Percentiles rank a stretch among this genome's conserved stretches.
phyloP scores from a whole-genome alignment of 2,113 vertebrate species.

The Choloepus hoffmanni region DNA sequence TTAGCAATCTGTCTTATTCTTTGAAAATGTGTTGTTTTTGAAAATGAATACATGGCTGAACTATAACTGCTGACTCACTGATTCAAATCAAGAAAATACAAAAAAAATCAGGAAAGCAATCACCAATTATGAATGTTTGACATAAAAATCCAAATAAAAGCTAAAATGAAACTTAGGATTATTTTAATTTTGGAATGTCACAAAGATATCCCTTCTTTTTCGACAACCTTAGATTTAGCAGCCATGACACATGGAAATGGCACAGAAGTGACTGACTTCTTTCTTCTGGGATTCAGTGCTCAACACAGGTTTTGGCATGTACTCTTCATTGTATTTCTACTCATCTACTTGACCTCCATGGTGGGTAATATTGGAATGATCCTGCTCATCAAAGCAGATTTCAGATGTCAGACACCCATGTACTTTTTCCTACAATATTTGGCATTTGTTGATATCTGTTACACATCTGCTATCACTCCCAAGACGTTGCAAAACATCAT shows the following conservation, averaged over 20 bases:
- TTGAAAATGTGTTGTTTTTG: too few species aligned
- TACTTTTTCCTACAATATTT: slow-evolving; percentile 79
- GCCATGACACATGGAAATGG: too few species aligned
- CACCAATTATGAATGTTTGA: too few species aligned
- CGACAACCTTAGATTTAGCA: too few species aligned
- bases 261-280: too few species aligned
- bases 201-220: not conserved
- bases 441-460: slow-evolving; percentile 76
- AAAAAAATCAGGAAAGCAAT: too few species aligned
- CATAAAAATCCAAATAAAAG: not conserved
- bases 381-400: too few species aligned
- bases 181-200: not conserved
- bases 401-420: slow-evolving; percentile 41
- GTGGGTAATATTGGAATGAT: slow-evolving; percentile 76
- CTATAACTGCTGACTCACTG: too few species aligned
- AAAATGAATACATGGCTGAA: too few species aligned
- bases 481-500: slow-evolving; percentile 61
- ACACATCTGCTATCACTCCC: slow-evolving; percentile 64
- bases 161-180: not conserved
- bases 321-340: slow-evolving; percentile 70
- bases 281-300: slow-evolving; percentile 52
- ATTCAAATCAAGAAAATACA: not conserved
- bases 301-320: not conserved
- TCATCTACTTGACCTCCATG: slow-evolving; percentile 60
- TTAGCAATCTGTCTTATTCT: too few species aligned